These are phyloP conservation scores for Adela reaumurella DNA, from an alignment of 2,888 invertebrate genomes.

Conservation along the genomic window DNA sequence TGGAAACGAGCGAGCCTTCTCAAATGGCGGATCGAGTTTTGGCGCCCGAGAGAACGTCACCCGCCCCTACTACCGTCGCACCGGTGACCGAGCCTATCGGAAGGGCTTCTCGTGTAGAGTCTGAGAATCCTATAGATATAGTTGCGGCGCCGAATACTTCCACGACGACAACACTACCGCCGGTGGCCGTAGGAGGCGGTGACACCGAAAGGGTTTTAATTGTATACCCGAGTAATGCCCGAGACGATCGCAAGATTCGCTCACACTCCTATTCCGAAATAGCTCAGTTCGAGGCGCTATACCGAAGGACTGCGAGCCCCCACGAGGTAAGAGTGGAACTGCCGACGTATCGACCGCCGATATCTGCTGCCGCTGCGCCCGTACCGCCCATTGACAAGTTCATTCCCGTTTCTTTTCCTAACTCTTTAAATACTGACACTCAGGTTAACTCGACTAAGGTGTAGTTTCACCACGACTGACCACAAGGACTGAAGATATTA, in stretches of 20 bases:
- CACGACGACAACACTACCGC: constrained; percentile 39
- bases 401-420: constrained; percentile 27
- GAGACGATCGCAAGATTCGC: constrained; percentile 46
- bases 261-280: constrained; percentile 50
- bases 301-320: constrained; percentile 38
- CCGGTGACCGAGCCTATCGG: constrained; percentile 23
- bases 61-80: constrained; percentile 20
- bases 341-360: constrained; percentile 55
- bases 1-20: constrained; percentile 17
- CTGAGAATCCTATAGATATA: constrained; percentile 32
- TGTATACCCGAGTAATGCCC: constrained; percentile 48
- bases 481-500: no score
- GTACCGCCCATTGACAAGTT: constrained; percentile 22
- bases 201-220: constrained; percentile 46
- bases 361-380: constrained; percentile 19
- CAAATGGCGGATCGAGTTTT: constrained; percentile 1
- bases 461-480: not conserved
- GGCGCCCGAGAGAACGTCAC: constrained; percentile 17
- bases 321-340: constrained; percentile 46
- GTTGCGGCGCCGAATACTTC: constrained; percentile 32
- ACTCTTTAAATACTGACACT: constrained; percentile 2
- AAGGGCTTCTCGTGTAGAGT: constrained; percentile 1
- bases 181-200: constrained; percentile 39
- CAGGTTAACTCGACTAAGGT: not conserved
- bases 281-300: constrained; percentile 47